Evolutionary conservation across 2,888 invertebrate species (phyloP).

Genomic region (Drosophila helvetica): DNA sequence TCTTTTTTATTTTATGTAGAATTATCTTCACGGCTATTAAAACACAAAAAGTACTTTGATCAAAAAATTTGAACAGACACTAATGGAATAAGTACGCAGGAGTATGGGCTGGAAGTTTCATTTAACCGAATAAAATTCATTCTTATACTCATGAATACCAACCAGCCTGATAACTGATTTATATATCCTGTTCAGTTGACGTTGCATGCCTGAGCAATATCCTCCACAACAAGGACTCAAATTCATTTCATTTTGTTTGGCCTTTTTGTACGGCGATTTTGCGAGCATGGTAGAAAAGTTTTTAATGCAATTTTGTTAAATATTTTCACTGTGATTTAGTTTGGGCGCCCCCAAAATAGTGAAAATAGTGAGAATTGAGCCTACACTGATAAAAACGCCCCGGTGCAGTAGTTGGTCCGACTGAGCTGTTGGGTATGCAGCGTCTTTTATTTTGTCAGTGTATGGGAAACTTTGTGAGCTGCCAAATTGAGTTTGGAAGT

Average conservation of each 20-base stretch:
- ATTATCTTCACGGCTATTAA: too few species aligned
- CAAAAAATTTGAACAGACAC: too few species aligned
- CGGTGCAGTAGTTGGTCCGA: neutral
- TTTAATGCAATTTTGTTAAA: conserved; percentile 73
- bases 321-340: conserved; percentile 66
- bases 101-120: too few species aligned
- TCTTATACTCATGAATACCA: too few species aligned
- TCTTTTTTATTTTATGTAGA: too few species aligned
- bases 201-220: conserved; percentile 8
- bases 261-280: conserved; percentile 45
- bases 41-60: too few species aligned
- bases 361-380: conserved; percentile 48
- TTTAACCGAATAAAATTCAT: too few species aligned
- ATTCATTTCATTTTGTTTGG: conserved; percentile 30
- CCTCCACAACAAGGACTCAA: conserved; percentile 1
- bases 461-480: conserved; percentile 53
- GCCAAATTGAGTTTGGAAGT: conserved; percentile 68
- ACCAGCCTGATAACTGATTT: too few species aligned
- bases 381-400: conserved; percentile 15
- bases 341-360: conserved; percentile 39
- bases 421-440: conserved; percentile 8
- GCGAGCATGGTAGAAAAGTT: conserved; percentile 60
- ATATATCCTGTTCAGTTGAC: neutral
- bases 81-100: too few species aligned
- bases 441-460: conserved; percentile 28